Evolutionary conservation across 2,113 vertebrate species (phyloP), one percentile per base, ranked within the genome.

Genomic region (Columba livia): DNA sequence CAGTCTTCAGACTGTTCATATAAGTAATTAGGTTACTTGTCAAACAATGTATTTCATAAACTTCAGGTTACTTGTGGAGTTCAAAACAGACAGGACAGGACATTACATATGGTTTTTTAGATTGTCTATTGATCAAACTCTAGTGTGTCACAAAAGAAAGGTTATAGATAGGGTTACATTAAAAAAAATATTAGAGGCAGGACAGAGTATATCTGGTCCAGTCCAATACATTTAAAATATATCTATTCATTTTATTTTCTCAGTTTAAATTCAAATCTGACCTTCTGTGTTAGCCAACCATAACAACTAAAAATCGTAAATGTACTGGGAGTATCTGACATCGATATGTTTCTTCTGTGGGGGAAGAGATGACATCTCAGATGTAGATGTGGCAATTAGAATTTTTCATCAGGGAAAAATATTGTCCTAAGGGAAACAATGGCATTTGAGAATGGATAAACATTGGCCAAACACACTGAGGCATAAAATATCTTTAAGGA

Each of bases 21-120:
- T 58, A 91, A 91, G 58, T 80, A 85, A 90, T 83, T 93, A 85
- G n/a, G 7, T 34, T 71, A 21, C 65, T 83, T 97, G 77, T 88
- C 58, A 92, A 97, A 78, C 38, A 78, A 38, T 23, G 38, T 58
- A 44, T 93, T 93, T 95, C 60, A 83, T 86, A 47, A 58, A 89
- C 19, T 73, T 18, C 79, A 84, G 79, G 64, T 83, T 96, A 92
- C 90, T 82, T 86, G 47, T 60, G 23, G 21, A 74, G 65, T 48
- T 89, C 57, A 38, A 56, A 89, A 42, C 61, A 90, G 75, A 15
- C 47, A 83, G 53, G 48, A 62, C 31, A 90, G 51, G 32, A 62
- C 34, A 71, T 80, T 86, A 80, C 42, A 90, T 88, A 70, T 19
- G 21, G 6, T 47, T 48, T 85, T 85, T 90, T 44, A 84, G 93